phyloP scores from a whole-genome alignment of 2,113 vertebrate species.

The Cairina moschata region DNA sequence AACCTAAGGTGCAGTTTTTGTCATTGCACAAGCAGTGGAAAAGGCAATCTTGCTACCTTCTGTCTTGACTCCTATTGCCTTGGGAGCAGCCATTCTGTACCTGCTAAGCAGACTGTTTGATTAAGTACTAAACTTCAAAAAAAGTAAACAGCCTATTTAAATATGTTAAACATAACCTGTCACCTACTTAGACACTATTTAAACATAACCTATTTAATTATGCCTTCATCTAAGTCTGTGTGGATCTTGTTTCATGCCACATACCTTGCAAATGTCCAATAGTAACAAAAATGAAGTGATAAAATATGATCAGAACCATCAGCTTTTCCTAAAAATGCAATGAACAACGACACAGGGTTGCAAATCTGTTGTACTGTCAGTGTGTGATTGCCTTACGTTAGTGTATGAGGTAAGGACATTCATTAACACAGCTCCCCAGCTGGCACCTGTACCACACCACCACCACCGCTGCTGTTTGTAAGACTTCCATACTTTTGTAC shows the following conservation, averaged over 20 bases:
- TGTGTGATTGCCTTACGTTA: background rate
- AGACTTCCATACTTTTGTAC: background rate
- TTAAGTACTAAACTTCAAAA: constrained; percentile 15
- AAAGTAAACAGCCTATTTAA: constrained; percentile 44
- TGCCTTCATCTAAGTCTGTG: background rate
- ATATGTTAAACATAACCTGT: constrained; percentile 36
- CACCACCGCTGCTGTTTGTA: background rate
- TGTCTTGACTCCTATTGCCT: background rate
- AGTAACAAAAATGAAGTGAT: background rate
- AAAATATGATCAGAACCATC: background rate
- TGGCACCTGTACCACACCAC: background rate
- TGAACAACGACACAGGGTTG: background rate
- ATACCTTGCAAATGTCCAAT: background rate
- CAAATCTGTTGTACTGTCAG: background rate
- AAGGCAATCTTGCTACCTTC: background rate
- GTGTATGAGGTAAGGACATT: background rate
- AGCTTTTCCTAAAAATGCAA: background rate
- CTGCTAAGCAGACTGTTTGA: constrained; percentile 14
- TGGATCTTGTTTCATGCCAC: background rate
- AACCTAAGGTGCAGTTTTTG: background rate
- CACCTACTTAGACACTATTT: constrained; percentile 14
- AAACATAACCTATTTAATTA: constrained; percentile 31
- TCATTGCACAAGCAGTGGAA: background rate
- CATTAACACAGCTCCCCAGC: background rate
- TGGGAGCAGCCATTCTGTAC: background rate